phyloP scores from a whole-genome alignment of 2,888 invertebrate species.

The Rosalia funebris region DNA sequence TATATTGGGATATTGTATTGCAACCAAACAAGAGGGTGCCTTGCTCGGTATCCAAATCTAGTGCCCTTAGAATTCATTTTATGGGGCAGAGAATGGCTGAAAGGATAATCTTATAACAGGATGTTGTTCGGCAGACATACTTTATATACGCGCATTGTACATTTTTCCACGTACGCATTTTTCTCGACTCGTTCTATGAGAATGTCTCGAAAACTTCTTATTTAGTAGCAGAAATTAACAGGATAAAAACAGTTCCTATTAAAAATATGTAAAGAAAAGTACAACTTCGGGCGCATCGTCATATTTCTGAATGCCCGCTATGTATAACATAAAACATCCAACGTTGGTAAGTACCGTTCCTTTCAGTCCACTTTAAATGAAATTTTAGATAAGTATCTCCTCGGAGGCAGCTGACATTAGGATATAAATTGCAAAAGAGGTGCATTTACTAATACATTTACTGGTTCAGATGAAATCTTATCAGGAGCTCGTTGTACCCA shows the following conservation, averaged over 20 bases:
- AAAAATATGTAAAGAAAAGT: slow-evolving; percentile 39
- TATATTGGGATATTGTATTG: too few relatives aligned
- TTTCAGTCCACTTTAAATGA: slow-evolving; percentile 23
- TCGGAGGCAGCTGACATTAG: slow-evolving; percentile 28
- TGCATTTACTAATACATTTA: slow-evolving; percentile 26
- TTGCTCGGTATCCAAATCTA: too few relatives aligned
- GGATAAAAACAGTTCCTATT: slow-evolving; percentile 14
- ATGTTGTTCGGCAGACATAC: too few relatives aligned
- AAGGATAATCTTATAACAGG: too few relatives aligned
- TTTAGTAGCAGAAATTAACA: slow-evolving; percentile 29
- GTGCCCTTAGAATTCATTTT: too few relatives aligned
- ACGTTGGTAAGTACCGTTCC: slow-evolving; percentile 1
- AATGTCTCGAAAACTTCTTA: slow-evolving; percentile 15
- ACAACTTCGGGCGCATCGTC: slow-evolving; percentile 33
- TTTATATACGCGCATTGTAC: too few relatives aligned
- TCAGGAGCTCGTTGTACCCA: slow-evolving; percentile 7
- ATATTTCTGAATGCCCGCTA: slow-evolving; percentile 34
- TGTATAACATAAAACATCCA: slow-evolving; percentile 19
- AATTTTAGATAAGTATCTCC: slow-evolving; percentile 32
- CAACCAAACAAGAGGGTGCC: too few relatives aligned
- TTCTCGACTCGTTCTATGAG: slow-evolving; percentile 11
- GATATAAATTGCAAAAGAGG: slow-evolving; percentile 21
- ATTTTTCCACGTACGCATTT: slow-evolving; percentile 19
- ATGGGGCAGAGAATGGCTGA: too few relatives aligned
- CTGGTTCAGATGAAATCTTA: slow-evolving; percentile 30